These are phyloP conservation scores for Pammene aurita DNA, from an alignment of 2,888 invertebrate species.

Conservation along the genomic window DNA sequence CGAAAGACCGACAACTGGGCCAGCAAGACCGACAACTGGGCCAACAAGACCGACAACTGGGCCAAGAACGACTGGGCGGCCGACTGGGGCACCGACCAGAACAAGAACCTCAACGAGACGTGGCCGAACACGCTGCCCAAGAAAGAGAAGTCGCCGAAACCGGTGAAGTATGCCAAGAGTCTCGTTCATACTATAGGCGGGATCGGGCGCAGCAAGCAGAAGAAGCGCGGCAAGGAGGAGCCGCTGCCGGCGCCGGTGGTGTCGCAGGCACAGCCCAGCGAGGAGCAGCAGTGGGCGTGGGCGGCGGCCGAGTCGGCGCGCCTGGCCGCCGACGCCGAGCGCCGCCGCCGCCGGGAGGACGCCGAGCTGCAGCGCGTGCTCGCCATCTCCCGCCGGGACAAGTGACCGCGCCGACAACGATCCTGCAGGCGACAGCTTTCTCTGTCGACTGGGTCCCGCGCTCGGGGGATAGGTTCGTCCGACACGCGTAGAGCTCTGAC, in stretches of 20 bases:
- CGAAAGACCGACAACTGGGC: constrained; percentile 51
- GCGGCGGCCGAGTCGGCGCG: constrained; percentile 87
- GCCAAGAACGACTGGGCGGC: constrained; percentile 64
- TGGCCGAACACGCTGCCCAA: constrained; percentile 77
- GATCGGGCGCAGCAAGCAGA: constrained; percentile 65
- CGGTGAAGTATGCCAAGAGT: constrained; percentile 76
- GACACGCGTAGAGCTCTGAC: too few relatives aligned
- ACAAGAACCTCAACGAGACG: constrained; percentile 73
- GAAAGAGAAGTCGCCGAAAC: constrained; percentile 78
- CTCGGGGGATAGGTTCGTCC: neutral
- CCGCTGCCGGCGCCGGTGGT: constrained; percentile 55
- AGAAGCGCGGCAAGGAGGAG: constrained; percentile 64
- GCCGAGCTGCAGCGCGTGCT: constrained; percentile 89
- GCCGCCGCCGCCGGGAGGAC: constrained; percentile 85
- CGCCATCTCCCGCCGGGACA: constrained; percentile 84
- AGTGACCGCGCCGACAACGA: too few relatives aligned
- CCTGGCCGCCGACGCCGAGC: constrained; percentile 84
- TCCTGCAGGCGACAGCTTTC: too few relatives aligned
- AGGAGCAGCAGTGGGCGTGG: constrained; percentile 89
- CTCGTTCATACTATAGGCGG: constrained; percentile 78
- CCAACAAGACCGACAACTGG: constrained; percentile 61
- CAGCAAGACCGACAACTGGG: constrained; percentile 64
- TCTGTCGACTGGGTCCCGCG: too few relatives aligned
- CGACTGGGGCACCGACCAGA: constrained; percentile 62
- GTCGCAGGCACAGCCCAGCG: constrained; percentile 65